Conservation (phyloP, 2,113 vertebrate genomes). For the Bostrychus sinensis region DNA sequence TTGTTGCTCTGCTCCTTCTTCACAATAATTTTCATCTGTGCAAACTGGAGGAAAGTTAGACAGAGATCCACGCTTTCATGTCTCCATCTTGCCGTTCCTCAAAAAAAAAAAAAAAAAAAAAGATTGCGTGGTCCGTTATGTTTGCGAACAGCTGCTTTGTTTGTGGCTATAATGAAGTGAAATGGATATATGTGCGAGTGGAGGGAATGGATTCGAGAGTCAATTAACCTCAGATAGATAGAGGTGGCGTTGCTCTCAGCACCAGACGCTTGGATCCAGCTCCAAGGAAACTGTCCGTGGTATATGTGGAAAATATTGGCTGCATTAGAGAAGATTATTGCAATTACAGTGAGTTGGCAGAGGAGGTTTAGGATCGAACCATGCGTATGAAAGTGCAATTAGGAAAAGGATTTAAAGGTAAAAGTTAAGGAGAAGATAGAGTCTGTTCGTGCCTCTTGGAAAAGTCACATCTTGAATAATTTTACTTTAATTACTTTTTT, state of each 20-base stretch:
- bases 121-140: conserved; percentile 58
- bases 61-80: conserved; percentile 17
- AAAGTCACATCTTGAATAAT: no score
- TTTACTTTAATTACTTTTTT: no score
- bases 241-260: conserved; percentile 60
- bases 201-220: conserved; percentile 74
- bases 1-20: no score
- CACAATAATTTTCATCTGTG: no score
- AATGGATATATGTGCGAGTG: conserved; percentile 60
- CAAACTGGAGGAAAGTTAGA: no score
- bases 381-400: neutral
- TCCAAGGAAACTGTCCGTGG: conserved; percentile 49
- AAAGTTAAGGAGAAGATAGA: no score
- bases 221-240: conserved; percentile 74
- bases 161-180: conserved; percentile 68
- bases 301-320: conserved; percentile 29
- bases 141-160: conserved; percentile 59
- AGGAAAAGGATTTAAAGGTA: no score
- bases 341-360: conserved; percentile 51
- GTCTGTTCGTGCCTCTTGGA: no score
- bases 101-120: no score
- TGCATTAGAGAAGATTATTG: conserved; percentile 45
- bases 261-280: conserved; percentile 57
- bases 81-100: conserved; percentile 30
- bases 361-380: conserved; percentile 27